A percentile compares a stretch with the other conserved stretches of the same genome.
These are phyloP conservation scores for Catharus ustulatus DNA, from an alignment of 2,797 vertebrate species.

Conservation along the genomic window DNA sequence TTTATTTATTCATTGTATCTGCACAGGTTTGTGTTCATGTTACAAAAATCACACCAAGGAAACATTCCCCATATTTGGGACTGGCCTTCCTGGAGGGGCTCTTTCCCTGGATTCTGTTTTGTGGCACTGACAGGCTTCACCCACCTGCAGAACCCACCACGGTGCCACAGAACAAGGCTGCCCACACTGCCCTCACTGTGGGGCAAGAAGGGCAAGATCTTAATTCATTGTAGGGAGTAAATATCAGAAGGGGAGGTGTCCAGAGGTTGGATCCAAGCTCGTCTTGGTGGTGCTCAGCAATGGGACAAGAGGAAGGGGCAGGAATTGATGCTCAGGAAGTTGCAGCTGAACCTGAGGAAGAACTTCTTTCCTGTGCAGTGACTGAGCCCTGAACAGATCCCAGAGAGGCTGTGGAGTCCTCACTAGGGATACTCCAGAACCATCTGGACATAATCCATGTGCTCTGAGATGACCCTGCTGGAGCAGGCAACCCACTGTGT, in stretches of 20 bases:
- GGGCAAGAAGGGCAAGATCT: background rate
- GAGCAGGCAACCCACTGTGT: background rate
- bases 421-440: background rate
- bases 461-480: background rate
- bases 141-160: background rate
- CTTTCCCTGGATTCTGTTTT: background rate
- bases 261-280: background rate
- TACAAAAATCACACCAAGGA: background rate
- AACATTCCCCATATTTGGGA: rapidly evolving
- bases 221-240: background rate
- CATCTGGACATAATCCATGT: background rate
- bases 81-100: background rate
- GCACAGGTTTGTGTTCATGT: background rate
- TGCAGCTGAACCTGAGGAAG: background rate
- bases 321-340: background rate
- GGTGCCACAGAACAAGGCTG: background rate
- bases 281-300: background rate
- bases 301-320: background rate
- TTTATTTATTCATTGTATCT: background rate
- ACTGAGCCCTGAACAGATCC: background rate
- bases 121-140: background rate
- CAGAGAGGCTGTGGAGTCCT: background rate
- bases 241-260: background rate
- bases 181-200: rapidly evolving
- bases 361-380: background rate